Evolutionary conservation across 2,113 vertebrate genomes (phyloP), one percentile per base, ranked within the genome.

Genomic region (Eonycteris spelaea): DNA sequence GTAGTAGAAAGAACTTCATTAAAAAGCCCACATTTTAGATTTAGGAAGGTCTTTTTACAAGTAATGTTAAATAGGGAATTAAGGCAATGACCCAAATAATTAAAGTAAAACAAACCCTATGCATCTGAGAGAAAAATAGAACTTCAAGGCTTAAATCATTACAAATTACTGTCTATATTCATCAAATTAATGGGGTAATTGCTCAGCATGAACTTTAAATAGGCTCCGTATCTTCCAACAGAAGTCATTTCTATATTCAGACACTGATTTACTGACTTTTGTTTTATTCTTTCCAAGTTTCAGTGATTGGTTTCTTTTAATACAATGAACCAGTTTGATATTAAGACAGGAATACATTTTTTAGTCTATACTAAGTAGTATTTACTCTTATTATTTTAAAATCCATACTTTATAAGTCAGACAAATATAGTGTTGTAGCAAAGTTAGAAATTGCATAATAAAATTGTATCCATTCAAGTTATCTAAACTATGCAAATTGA

Each of bases 81-180:
- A 98, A 97, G 61, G 85, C 96, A 97, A 96, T 95, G 96, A 95
- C 87, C 90, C 83, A 86, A 92, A 95, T 97, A 97, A 97, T 97
- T 97, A 96, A 95, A 96, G 82, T 96, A 93, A 96, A 96, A 88
- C 67, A 98, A 97, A 93, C 28, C 19, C 15, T 83, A 85, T 53
- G 73, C n/a, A 59, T 74, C 63, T 82, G 53, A 86, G n/a, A 93
- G 18, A 87, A 70, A 91, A 83, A 86, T n/a, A 91, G 75, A 82
- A 96, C 3, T 89, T 43, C 77, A 51, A 95, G 21, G 1, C 65
- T 67, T 96, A 91, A 89, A 95, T 97, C 95, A 96, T 88, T 92
- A 71, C 65, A 45, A 82, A 95, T 86, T 94, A 86, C 16, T 96
- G 95, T 97, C 88, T 82, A 93, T 74, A 97, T 63, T 79, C 12